A percentile compares a stretch with the other conserved stretches of the same genome.
These are phyloP conservation scores for Stylophora pistillata DNA, from an alignment of 64 coral and sea anemone species.

Conservation along the genomic window DNA sequence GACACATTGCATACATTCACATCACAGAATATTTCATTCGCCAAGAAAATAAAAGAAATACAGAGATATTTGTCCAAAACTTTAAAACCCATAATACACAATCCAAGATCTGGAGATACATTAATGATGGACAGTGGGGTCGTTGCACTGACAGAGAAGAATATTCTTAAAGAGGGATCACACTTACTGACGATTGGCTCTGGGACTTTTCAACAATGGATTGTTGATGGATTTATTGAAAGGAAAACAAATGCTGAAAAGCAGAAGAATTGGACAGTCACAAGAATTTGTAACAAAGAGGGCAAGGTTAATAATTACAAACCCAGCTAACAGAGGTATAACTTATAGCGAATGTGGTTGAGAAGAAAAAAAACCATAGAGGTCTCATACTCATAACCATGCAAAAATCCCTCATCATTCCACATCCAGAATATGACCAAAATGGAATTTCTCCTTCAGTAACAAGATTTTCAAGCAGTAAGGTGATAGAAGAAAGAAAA, in stretches of 20 bases:
- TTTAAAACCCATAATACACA: conserved; percentile 61
- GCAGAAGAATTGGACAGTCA: conserved; percentile 74
- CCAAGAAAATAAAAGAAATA: conserved; percentile 53
- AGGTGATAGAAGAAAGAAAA: too few relatives aligned
- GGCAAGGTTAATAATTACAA: conserved; percentile 52
- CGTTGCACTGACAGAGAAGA: conserved; percentile 93
- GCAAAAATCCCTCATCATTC: too few relatives aligned
- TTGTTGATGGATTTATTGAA: conserved; percentile 77
- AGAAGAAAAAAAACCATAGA: too few relatives aligned
- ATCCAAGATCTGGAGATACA: conserved; percentile 55
- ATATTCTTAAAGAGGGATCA: conserved; percentile 60
- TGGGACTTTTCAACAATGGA: conserved; percentile 96
- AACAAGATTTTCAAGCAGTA: too few relatives aligned
- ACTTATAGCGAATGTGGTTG: too few relatives aligned
- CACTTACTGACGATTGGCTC: conserved; percentile 92
- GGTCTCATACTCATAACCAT: too few relatives aligned
- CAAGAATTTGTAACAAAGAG: conserved; percentile 88
- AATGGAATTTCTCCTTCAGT: too few relatives aligned
- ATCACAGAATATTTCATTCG: conserved; percentile 46
- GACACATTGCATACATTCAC: conserved; percentile 66
- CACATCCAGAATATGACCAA: too few relatives aligned
- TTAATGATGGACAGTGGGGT: conserved; percentile 77
- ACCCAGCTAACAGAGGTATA: neutral
- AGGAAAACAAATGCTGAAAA: conserved; percentile 31
- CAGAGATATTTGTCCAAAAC: conserved; percentile 50